Evolutionary conservation across 2,113 vertebrate species (phyloP).

Genomic region (Hassar affinis): DNA sequence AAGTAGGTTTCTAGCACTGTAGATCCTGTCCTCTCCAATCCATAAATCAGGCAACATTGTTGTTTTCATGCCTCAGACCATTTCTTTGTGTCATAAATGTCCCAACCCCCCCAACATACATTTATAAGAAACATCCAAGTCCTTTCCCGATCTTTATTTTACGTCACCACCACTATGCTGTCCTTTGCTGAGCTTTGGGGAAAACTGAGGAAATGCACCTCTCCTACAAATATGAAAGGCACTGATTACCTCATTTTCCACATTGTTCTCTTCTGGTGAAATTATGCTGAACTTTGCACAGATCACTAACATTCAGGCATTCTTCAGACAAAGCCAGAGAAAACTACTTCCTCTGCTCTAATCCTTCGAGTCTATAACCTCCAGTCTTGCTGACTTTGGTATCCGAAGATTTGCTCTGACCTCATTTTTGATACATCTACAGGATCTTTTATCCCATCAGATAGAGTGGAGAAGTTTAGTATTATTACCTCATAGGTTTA

Average conservation of each 20-base stretch:
- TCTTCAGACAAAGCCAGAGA: neutral
- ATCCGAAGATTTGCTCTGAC: neutral
- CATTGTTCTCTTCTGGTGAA: neutral
- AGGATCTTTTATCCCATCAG: neutral
- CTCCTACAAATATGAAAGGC: neutral
- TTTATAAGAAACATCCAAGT: too few species aligned
- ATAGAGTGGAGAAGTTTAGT: neutral
- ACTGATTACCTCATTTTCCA: neutral
- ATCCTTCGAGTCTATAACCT: neutral
- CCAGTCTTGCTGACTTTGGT: neutral
- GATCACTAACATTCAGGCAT: neutral
- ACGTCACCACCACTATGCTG: neutral
- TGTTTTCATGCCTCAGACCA: neutral
- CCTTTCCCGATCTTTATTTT: neutral
- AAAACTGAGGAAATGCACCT: neutral
- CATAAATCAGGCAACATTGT: neutral
- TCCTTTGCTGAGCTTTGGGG: neutral
- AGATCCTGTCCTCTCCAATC: too few species aligned
- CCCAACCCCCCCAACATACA: neutral
- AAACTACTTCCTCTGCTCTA: neutral
- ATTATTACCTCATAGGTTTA: neutral
- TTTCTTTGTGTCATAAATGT: neutral
- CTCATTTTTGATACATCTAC: neutral
- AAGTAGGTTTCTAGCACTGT: too few species aligned
- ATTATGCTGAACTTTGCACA: neutral